Conservation (phyloP, 2,888 invertebrate genomes). For the Sarcophaga variegata region DNA sequence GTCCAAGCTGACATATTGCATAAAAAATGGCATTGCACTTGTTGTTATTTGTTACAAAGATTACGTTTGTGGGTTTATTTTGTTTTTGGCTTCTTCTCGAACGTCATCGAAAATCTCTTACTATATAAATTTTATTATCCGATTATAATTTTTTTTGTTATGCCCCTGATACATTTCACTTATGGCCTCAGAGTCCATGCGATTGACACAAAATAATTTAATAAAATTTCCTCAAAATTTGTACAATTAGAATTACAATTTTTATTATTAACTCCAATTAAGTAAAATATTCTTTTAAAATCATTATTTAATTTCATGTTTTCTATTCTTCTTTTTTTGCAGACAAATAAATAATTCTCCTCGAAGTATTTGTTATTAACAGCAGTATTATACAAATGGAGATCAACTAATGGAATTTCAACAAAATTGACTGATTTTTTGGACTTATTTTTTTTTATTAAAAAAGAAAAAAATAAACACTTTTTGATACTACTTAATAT, state of each 20-base stretch:
- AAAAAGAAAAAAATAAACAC: neutral
- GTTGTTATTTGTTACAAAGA: no score
- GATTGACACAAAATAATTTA: neutral
- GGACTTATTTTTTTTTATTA: neutral
- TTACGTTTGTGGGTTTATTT: no score
- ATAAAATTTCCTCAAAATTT: no score
- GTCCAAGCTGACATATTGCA: no score
- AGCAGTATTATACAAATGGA: neutral
- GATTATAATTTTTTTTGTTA: no score
- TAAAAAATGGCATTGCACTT: no score
- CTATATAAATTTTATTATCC: no score
- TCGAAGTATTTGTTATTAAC: neutral
- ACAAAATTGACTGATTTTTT: slow-evolving; percentile 76
- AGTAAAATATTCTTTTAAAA: neutral
- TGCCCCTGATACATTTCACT: no score
- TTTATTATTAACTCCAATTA: neutral
- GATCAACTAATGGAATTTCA: slow-evolving; percentile 71
- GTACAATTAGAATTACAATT: no score
- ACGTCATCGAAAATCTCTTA: no score
- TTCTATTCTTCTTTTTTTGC: slow-evolving; percentile 65
- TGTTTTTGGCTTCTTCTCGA: no score
- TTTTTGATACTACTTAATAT: slow-evolving; percentile 47
- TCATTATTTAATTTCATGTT: neutral
- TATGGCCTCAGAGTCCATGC: no score
- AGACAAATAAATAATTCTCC: slow-evolving; percentile 72